Evolutionary conservation across 2,113 vertebrate species (phyloP), one percentile per base, ranked within the genome.

Genomic region (Desmodus rotundus): DNA sequence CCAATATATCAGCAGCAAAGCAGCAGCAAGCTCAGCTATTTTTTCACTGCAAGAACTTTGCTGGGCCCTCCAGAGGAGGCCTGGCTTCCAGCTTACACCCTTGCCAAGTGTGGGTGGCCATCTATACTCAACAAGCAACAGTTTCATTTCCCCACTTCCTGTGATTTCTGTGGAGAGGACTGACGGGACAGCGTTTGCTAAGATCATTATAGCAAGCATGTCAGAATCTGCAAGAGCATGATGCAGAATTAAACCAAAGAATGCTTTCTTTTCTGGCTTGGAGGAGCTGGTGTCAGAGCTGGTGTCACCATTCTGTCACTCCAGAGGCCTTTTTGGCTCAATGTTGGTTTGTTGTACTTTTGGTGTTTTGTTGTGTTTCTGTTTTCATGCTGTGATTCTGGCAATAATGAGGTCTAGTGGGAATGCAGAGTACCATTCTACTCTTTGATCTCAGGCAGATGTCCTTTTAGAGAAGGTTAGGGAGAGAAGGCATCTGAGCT

Each of bases 91-190:
- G 86, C 31, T 86, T 56, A 76, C 19, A 43, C 54, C 61, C 77
- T 86, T 77, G 63, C 67, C 36, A 67, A 45, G 28, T 28, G 65
- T 81, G 87, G 89, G 78, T 82, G 95, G 91, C 52, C 82, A 76
- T 68, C 47, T 50, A 16, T 2, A 38, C 41, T 65, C 12, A 8
- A 89, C 54, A 92, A 68, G 80, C 38, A 81, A 17, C 65, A 54
- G 9, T 95, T 96, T 87, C 50, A 41, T 93, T 83, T 81, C 28
- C 77, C 80, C 65, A 77, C 82, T 94, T 93, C 47, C 76, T 87
- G 65, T 14, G 43, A 58, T 81, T 91, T 45, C 87, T 90, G 81
- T 70, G 58, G 84, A 76, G 93, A 92, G 50, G 24, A n/a, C 22
- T 31, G 70, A 45, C 50, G 47, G 52, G 43, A 47, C 38, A 84